Conservation (phyloP, 1,140 invertebrate species). For the Orchesella cincta region DNA sequence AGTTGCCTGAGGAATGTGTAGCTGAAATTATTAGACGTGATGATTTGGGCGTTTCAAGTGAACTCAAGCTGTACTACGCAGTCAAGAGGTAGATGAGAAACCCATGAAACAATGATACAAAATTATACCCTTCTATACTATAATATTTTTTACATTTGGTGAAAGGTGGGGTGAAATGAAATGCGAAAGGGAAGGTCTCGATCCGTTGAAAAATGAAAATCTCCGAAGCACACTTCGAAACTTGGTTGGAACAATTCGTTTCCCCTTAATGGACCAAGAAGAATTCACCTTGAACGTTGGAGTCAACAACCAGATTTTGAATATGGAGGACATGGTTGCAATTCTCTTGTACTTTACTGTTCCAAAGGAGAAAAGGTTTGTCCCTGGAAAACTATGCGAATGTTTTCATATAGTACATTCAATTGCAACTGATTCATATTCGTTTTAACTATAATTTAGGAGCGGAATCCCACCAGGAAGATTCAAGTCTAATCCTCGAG, state of each 20-base stretch:
- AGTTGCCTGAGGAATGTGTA: background rate
- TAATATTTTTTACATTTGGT: background rate
- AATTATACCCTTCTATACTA: background rate
- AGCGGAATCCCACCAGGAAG: no score
- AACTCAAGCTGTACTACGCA: background rate
- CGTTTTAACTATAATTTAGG: no score
- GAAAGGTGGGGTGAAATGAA: background rate
- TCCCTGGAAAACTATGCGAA: no score
- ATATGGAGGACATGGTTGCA: background rate
- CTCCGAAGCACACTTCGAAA: background rate
- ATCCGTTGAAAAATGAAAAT: background rate
- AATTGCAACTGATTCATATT: no score
- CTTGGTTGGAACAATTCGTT: background rate
- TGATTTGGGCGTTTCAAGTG: background rate
- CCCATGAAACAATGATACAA: background rate
- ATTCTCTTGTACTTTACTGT: background rate
- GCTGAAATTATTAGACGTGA: background rate
- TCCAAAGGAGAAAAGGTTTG: background rate
- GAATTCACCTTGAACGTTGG: background rate
- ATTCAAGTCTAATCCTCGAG: no score
- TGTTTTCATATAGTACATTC: no score
- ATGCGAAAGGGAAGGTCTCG: background rate
- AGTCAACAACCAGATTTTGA: background rate
- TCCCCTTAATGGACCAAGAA: background rate
- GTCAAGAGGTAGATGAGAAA: background rate